These are phyloP conservation scores for Falco rusticolus DNA, from an alignment of 2,797 vertebrate genomes.

Conservation along the genomic window DNA sequence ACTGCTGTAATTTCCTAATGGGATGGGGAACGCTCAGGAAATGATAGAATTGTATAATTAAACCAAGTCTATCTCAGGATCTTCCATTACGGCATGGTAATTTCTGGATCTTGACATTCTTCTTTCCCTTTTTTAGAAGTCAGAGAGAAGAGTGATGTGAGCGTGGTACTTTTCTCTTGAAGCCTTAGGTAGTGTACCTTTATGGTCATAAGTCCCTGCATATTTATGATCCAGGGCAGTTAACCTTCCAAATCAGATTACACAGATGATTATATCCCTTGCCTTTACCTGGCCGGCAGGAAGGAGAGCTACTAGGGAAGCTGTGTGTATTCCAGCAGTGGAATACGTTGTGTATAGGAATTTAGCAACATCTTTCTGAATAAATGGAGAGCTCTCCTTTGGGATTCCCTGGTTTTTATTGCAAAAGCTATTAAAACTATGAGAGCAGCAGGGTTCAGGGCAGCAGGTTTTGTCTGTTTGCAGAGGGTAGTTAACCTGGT, in stretches of 20 bases:
- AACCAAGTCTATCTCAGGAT: slow-evolving; percentile 65
- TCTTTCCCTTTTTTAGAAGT: neutral
- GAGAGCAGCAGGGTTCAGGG: slow-evolving; percentile 64
- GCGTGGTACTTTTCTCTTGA: neutral
- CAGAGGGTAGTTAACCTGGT: slow-evolving; percentile 57
- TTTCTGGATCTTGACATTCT: neutral
- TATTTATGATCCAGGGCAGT: slow-evolving; percentile 63
- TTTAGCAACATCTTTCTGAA: slow-evolving; percentile 54
- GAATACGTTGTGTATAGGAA: neutral
- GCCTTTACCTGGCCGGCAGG: slow-evolving; percentile 48
- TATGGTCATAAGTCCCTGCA: slow-evolving; percentile 52
- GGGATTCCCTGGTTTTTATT: slow-evolving; percentile 61
- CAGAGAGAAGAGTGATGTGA: neutral
- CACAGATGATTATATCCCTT: slow-evolving; percentile 48
- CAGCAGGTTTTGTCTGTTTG: slow-evolving; percentile 46
- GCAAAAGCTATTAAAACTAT: slow-evolving; percentile 51
- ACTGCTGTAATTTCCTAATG: slow-evolving; percentile 71
- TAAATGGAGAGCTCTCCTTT: slow-evolving; percentile 48
- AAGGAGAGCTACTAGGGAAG: slow-evolving; percentile 22
- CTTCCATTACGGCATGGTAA: slow-evolving; percentile 56
- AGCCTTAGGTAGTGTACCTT: slow-evolving; percentile 1
- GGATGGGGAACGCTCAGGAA: slow-evolving; percentile 54
- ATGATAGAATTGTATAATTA: slow-evolving; percentile 73
- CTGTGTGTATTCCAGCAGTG: neutral
- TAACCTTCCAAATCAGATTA: slow-evolving; percentile 69